Evolutionary conservation across 2,888 invertebrate genomes (phyloP).

Genomic region (Prostheceraeus crozeri): DNA sequence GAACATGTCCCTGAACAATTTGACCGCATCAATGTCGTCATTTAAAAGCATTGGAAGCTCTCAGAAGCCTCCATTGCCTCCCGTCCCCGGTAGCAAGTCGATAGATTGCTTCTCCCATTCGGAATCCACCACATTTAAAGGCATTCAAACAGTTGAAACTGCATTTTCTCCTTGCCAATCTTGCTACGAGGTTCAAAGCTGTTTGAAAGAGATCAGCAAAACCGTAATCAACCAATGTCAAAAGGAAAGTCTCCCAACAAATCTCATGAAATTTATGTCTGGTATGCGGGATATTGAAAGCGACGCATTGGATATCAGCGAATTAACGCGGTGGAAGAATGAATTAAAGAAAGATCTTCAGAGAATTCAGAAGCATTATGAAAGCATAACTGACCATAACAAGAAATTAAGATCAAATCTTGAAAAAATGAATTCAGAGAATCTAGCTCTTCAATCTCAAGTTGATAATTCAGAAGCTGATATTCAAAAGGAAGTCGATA

Average conservation of each 20-base stretch:
- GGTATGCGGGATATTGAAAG: conserved; percentile 44
- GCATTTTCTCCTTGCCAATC: conserved; percentile 56
- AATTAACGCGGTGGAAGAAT: conserved; percentile 50
- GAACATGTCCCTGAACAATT: neutral
- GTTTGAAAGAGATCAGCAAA: conserved; percentile 48
- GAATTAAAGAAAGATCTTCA: conserved; percentile 53
- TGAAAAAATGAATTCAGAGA: too few relatives aligned
- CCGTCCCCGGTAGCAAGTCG: neutral
- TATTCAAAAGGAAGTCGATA: too few relatives aligned
- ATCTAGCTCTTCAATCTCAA: too few relatives aligned
- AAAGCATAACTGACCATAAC: neutral
- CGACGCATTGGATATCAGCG: conserved; percentile 50
- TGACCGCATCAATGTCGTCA: neutral
- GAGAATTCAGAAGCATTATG: conserved; percentile 46
- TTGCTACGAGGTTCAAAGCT: conserved; percentile 52
- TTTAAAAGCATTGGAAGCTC: neutral
- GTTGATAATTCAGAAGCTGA: too few relatives aligned
- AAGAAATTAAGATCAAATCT: too few relatives aligned
- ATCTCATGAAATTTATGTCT: conserved; percentile 47
- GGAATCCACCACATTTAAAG: conserved; percentile 43
- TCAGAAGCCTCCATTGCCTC: too few relatives aligned
- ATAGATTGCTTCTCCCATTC: too few relatives aligned
- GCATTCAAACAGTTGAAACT: conserved; percentile 55
- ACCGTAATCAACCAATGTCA: conserved; percentile 47
- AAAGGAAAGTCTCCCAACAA: conserved; percentile 51